phyloP scores from a whole-genome alignment of 30 jellyfish, hydroid and myxozoan species.

The Cassiopea andromeda region DNA sequence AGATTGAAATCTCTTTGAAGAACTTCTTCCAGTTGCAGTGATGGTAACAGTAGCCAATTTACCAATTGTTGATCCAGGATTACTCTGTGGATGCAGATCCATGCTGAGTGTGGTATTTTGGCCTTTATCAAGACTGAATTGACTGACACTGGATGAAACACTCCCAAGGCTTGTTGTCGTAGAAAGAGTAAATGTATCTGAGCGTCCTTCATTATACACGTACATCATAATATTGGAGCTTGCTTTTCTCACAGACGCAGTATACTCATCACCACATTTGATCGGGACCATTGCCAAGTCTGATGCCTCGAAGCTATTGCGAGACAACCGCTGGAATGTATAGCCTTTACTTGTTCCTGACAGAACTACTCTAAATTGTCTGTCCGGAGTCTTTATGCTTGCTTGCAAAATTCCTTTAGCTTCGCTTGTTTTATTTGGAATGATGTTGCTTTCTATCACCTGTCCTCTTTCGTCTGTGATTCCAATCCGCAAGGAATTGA shows the following conservation, averaged over 20 bases:
- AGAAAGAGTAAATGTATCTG: conserved; percentile 18
- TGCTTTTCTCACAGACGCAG: conserved; percentile 42
- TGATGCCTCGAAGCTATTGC: conserved; percentile 39
- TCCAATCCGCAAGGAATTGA: conserved; percentile 24
- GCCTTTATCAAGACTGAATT: conserved; percentile 8
- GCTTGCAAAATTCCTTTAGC: conserved; percentile 30
- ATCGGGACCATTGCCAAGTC: conserved; percentile 22
- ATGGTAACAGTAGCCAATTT: conserved; percentile 5
- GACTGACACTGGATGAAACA: neutral
- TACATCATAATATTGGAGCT: neutral
- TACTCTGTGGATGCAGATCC: conserved; percentile 3
- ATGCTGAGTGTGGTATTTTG: conserved; percentile 11
- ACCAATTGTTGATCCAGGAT: conserved; percentile 34
- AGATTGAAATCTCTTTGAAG: neutral
- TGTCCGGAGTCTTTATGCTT: conserved; percentile 44
- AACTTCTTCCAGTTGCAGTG: conserved; percentile 19
- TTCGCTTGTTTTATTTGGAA: conserved; percentile 8
- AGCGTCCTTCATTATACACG: conserved; percentile 34
- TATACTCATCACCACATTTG: conserved; percentile 58
- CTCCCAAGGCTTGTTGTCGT: conserved; percentile 43
- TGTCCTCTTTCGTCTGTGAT: conserved; percentile 36
- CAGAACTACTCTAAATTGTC: conserved; percentile 34
- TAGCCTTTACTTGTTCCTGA: conserved; percentile 68
- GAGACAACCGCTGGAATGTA: conserved; percentile 70
- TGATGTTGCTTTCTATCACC: neutral